Conservation (phyloP, 2,113 vertebrate species). For the Callorhinus ursinus region DNA sequence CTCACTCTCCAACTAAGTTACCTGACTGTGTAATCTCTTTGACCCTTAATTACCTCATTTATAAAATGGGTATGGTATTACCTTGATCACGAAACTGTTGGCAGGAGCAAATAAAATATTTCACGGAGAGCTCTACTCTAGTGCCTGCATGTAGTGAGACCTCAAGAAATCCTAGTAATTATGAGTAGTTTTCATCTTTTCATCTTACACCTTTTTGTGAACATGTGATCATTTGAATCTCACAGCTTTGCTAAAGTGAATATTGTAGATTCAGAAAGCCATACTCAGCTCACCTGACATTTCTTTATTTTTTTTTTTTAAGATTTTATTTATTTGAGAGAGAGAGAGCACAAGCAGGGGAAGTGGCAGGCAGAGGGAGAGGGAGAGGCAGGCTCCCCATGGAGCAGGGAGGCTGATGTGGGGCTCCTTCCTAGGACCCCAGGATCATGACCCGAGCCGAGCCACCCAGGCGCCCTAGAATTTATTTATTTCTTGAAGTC, state of each 20-base stretch:
- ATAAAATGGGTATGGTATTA: too few species aligned
- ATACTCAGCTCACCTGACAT: background rate
- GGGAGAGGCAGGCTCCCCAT: too few species aligned
- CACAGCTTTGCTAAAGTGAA: background rate
- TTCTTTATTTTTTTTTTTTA: background rate
- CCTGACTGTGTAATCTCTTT: background rate
- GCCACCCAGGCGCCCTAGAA: too few species aligned
- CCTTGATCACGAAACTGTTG: background rate
- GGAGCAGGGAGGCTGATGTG: too few species aligned
- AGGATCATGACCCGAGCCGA: background rate
- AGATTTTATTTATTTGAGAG: too few species aligned
- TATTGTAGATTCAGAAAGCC: background rate
- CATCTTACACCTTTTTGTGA: background rate
- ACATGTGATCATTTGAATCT: background rate
- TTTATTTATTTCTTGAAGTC: background rate
- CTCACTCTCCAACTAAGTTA: background rate
- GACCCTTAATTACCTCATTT: too few species aligned
- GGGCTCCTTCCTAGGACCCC: background rate
- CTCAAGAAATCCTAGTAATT: background rate
- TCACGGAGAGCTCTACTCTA: background rate
- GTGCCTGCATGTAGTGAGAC: background rate
- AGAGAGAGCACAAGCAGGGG: too few species aligned
- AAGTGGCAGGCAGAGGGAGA: too few species aligned
- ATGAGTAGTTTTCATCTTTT: background rate
- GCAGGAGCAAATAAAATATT: background rate